Conservation (phyloP, 2,113 vertebrate genomes). For the Ptychochromis oligacanthus region DNA sequence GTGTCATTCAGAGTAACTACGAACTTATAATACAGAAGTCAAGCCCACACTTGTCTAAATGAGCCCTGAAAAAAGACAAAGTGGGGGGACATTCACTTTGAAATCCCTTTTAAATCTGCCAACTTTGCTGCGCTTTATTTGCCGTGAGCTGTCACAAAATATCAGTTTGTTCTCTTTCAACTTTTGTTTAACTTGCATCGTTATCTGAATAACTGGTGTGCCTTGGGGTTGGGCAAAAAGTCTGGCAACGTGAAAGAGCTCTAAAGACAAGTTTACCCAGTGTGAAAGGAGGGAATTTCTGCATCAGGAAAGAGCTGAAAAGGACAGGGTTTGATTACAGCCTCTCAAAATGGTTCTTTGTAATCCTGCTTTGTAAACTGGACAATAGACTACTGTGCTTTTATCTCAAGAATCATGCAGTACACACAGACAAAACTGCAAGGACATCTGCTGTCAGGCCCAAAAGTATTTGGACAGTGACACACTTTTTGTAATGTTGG, state of each 20-base stretch:
- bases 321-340: slow-evolving; percentile 55
- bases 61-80: too few relatives aligned
- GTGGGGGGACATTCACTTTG: too few relatives aligned
- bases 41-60: too few relatives aligned
- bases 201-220: neutral
- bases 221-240: neutral
- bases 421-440: neutral
- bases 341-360: slow-evolving; percentile 52
- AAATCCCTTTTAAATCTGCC: too few relatives aligned
- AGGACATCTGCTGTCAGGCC: neutral
- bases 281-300: neutral
- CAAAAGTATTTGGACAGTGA: neutral
- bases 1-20: neutral
- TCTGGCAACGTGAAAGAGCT: neutral
- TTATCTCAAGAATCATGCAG: slow-evolving; percentile 17
- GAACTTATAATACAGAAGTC: neutral
- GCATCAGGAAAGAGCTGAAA: slow-evolving; percentile 28
- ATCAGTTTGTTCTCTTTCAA: neutral
- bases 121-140: too few relatives aligned
- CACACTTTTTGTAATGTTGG: neutral
- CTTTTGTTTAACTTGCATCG: neutral
- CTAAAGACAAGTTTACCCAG: neutral
- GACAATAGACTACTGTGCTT: slow-evolving; percentile 34
- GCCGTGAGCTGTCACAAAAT: neutral
- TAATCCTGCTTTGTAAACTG: slow-evolving; percentile 27